phyloP scores from a whole-genome alignment of 2,888 invertebrate species.

The Noctua janthe region DNA sequence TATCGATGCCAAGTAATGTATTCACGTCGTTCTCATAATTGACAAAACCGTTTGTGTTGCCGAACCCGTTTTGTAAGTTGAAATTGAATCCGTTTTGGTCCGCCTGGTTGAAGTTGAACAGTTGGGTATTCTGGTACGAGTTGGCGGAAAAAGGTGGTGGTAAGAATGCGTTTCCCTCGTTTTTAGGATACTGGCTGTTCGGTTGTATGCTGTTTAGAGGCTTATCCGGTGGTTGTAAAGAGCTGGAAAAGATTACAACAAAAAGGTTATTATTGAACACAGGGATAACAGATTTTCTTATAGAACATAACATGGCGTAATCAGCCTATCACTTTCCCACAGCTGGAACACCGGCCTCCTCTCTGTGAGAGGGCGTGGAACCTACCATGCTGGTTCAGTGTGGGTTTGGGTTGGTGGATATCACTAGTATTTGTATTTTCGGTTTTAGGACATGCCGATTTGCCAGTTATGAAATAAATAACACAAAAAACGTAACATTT shows the following conservation, averaged over 20 bases:
- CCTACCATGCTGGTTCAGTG: background rate
- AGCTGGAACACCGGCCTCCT: background rate
- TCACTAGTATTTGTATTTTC: background rate
- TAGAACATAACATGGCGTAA: background rate
- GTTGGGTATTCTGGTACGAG: slow-evolving; percentile 77
- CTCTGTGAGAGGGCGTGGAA: background rate
- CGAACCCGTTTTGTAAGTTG: slow-evolving; percentile 81
- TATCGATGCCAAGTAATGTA: slow-evolving; percentile 79
- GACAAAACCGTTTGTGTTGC: slow-evolving; percentile 80
- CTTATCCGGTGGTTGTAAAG: slow-evolving; percentile 84
- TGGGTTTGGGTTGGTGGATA: background rate
- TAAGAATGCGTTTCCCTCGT: slow-evolving; percentile 76
- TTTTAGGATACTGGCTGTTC: slow-evolving; percentile 79
- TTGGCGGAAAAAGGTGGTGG: slow-evolving; percentile 75
- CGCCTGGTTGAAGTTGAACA: slow-evolving; percentile 80
- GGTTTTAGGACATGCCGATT: background rate
- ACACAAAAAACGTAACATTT: too few relatives aligned
- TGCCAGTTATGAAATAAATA: too few relatives aligned
- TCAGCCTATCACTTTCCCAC: background rate
- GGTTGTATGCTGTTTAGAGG: slow-evolving; percentile 76
- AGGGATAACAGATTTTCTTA: background rate
- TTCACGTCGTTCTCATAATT: slow-evolving; percentile 84
- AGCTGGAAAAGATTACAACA: slow-evolving; percentile 74
- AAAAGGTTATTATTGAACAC: background rate
- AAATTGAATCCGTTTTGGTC: slow-evolving; percentile 83